These are phyloP conservation scores for Falco peregrinus DNA, from an alignment of 2,797 vertebrate genomes.

Conservation along the genomic window DNA sequence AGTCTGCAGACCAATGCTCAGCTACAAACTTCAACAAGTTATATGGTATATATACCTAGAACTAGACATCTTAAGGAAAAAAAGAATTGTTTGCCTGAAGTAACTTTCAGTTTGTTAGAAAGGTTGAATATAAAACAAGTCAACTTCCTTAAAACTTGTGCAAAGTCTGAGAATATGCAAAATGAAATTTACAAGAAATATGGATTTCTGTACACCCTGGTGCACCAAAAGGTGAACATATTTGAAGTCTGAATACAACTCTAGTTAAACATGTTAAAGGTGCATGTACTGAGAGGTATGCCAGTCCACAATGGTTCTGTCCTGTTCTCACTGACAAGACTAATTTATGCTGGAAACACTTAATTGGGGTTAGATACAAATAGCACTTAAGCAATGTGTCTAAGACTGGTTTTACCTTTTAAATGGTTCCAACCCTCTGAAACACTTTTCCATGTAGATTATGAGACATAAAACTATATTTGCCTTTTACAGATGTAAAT, in stretches of 20 bases:
- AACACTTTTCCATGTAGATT: not conserved
- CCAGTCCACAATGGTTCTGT: not conserved
- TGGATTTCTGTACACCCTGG: not conserved
- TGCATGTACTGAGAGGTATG: fast-evolving
- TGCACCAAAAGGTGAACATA: not conserved
- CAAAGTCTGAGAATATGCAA: not conserved
- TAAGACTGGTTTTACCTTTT: not conserved
- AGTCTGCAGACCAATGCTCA: not conserved
- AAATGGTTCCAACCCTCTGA: not conserved
- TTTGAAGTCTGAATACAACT: not conserved
- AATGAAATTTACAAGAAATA: not conserved
- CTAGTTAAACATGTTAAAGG: not conserved
- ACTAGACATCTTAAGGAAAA: not conserved
- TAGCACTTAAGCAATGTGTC: not conserved
- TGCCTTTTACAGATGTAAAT: not conserved
- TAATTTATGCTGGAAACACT: not conserved
- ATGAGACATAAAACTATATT: not conserved
- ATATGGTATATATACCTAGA: not conserved
- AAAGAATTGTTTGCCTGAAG: not conserved
- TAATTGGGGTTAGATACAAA: not conserved
- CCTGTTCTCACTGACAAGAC: not conserved
- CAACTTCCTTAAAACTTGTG: not conserved
- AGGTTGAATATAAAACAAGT: not conserved
- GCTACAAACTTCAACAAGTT: not conserved
- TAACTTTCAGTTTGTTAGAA: not conserved